Conservation (phyloP, 2,797 vertebrate species). For the Pseudopleuronectes americanus region DNA sequence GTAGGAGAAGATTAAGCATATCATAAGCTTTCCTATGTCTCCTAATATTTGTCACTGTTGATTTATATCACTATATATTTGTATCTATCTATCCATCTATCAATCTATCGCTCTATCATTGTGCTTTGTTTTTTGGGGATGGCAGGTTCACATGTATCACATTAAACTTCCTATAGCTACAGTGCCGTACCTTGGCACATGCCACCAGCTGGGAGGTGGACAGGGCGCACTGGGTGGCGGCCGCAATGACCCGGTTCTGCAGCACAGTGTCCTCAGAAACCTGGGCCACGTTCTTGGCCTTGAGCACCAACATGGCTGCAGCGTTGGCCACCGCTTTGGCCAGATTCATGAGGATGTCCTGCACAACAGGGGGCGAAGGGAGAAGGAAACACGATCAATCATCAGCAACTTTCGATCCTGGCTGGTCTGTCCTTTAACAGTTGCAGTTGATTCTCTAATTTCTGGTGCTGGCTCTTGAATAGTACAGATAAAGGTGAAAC, state of each 20-base stretch:
- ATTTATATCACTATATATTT: too few species aligned
- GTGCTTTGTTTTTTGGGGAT: too few species aligned
- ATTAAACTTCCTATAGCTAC: background rate
- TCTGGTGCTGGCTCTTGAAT: background rate
- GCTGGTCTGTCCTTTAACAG: background rate
- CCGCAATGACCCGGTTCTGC: constrained; percentile 97
- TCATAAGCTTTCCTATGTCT: too few species aligned
- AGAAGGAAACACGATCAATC: background rate
- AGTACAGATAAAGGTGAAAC: background rate
- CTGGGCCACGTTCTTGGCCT: constrained; percentile 98
- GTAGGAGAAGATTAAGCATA: background rate
- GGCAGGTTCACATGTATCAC: background rate
- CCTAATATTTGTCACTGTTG: too few species aligned
- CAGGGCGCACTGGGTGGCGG: constrained; percentile 96
- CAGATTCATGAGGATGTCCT: constrained; percentile 97
- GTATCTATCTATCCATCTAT: too few species aligned
- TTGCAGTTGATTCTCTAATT: too few species aligned
- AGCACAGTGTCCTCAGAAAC: constrained; percentile 93
- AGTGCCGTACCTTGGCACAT: constrained; percentile 91
- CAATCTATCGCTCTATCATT: too few species aligned
- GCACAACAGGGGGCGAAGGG: constrained; percentile 1
- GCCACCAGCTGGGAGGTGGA: constrained; percentile 98
- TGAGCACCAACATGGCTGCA: constrained; percentile 96
- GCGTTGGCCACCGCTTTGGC: constrained; percentile 98
- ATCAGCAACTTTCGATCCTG: constrained; percentile 13